Conservation (phyloP, 2,797 vertebrate genomes). For the Eidolon dupreanum region DNA sequence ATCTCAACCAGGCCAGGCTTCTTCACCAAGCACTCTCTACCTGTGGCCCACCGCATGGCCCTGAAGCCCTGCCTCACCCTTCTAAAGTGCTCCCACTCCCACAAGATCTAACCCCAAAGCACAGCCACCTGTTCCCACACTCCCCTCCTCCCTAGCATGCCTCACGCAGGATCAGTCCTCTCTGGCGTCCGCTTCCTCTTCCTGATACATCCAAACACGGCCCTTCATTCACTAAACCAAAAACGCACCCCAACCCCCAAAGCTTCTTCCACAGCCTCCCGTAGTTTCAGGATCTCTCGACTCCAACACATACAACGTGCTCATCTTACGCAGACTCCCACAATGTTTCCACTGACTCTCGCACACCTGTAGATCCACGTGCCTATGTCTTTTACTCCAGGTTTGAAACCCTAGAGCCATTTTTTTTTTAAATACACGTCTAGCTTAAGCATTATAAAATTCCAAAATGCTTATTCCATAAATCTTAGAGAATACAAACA, state of each 20-base stretch:
- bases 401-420: background rate
- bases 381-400: background rate
- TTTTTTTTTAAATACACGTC: background rate
- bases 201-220: background rate
- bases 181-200: background rate
- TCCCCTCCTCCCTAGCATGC: background rate
- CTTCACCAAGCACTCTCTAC: background rate
- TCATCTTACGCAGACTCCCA: background rate
- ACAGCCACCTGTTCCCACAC: background rate
- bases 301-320: background rate
- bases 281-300: background rate
- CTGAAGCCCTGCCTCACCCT: background rate
- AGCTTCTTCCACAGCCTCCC: background rate
- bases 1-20: background rate
- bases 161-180: background rate
- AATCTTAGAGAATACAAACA: background rate
- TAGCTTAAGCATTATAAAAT: background rate
- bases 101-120: background rate
- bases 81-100: background rate
- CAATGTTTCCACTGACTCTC: background rate
- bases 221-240: background rate
- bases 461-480: background rate
- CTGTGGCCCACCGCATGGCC: background rate
- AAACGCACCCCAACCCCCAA: fast-evolving
- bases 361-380: background rate